Percentiles rank a stretch among this genome's conserved stretches.
phyloP scores from a whole-genome alignment of 2,888 invertebrate genomes.

The Dendrolimus pini region DNA sequence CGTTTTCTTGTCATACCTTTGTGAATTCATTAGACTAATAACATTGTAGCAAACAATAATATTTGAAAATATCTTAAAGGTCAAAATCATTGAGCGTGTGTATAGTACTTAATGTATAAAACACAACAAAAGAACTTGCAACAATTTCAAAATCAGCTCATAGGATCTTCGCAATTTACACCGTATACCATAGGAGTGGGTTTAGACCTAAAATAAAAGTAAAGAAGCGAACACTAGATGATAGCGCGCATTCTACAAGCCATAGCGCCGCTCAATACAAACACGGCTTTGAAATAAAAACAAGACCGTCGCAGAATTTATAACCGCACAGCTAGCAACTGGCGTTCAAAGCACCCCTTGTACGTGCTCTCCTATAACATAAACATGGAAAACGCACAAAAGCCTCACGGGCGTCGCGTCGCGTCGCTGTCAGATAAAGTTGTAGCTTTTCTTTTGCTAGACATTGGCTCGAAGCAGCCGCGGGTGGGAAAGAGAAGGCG shows the following conservation, averaged over 20 bases:
- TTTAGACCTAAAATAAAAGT: constrained; percentile 17
- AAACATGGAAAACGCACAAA: constrained; percentile 76
- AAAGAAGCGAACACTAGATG: constrained; percentile 16
- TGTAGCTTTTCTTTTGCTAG: constrained; percentile 72
- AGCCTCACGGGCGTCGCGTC: constrained; percentile 69
- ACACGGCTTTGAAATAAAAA: constrained; percentile 52
- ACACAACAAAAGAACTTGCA: background rate
- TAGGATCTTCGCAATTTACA: background rate
- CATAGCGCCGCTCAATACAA: constrained; percentile 30
- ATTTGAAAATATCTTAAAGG: too few species aligned
- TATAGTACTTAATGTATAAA: too few species aligned
- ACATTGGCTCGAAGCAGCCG: constrained; percentile 30
- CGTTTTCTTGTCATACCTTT: too few species aligned
- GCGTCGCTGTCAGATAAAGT: constrained; percentile 73
- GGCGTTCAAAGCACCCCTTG: constrained; percentile 68
- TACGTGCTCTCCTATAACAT: constrained; percentile 73
- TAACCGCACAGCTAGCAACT: constrained; percentile 49
- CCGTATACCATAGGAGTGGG: constrained; percentile 1
- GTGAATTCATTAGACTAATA: too few species aligned
- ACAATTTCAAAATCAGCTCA: background rate
- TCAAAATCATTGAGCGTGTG: too few species aligned
- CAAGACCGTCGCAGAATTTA: constrained; percentile 55
- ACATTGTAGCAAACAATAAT: too few species aligned
- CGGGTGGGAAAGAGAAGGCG: constrained; percentile 51
- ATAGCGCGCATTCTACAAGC: constrained; percentile 22